Percentiles rank a stretch among this genome's conserved stretches.
Conservation (phyloP, 2,888 invertebrate species). For the Lasioglossum figueresi region DNA sequence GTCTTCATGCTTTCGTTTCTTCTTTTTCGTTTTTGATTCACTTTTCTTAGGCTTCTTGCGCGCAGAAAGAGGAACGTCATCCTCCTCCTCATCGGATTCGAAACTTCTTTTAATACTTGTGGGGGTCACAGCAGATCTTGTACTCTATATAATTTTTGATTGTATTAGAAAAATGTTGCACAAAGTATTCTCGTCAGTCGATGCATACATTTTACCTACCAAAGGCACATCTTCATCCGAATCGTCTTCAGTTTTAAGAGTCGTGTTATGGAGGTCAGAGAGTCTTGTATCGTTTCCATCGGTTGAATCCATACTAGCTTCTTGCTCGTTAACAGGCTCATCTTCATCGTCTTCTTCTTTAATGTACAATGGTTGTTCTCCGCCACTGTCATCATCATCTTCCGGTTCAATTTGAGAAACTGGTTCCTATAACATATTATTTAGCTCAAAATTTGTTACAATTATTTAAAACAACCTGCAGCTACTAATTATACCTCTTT, state of each 20-base stretch:
- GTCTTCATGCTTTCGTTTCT: slow-evolving; percentile 82
- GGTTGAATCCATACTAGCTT: slow-evolving; percentile 76
- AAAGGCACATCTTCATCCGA: slow-evolving; percentile 91
- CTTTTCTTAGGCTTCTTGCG: slow-evolving; percentile 89
- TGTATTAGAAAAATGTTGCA: background rate
- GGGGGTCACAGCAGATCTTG: slow-evolving; percentile 72
- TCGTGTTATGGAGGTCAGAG: slow-evolving; percentile 82
- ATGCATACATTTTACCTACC: slow-evolving; percentile 85
- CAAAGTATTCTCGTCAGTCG: slow-evolving; percentile 68
- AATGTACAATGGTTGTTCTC: slow-evolving; percentile 86
- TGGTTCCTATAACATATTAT: slow-evolving; percentile 85
- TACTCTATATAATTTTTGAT: slow-evolving; percentile 64
- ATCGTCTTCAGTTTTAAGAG: slow-evolving; percentile 84
- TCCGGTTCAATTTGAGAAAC: slow-evolving; percentile 86
- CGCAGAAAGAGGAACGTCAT: slow-evolving; percentile 88
- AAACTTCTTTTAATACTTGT: slow-evolving; percentile 84
- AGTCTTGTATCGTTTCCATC: slow-evolving; percentile 80
- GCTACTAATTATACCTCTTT: slow-evolving; percentile 61
- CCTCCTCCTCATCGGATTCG: slow-evolving; percentile 85
- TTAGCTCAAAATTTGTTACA: slow-evolving; percentile 4
- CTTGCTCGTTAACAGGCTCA: slow-evolving; percentile 73
- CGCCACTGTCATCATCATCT: slow-evolving; percentile 82
- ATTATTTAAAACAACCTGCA: background rate
- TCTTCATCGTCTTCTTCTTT: slow-evolving; percentile 83
- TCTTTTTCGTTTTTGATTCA: slow-evolving; percentile 87